Conservation (phyloP, 53 echinoderm and acorn worm genomes). For the Antedon mediterranea region DNA sequence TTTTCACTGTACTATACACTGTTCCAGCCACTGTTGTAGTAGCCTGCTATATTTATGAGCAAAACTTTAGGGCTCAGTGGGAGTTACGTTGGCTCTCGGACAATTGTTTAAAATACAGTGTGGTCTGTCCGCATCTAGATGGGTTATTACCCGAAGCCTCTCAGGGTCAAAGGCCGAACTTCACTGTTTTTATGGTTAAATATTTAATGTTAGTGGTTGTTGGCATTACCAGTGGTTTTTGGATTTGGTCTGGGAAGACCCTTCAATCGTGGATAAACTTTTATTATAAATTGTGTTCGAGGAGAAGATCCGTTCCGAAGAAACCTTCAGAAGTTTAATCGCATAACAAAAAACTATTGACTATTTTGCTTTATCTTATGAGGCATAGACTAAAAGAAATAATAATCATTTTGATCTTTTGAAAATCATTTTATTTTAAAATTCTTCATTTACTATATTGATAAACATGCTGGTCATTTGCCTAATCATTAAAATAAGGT, state of each 20-base stretch:
- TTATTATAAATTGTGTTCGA: constrained; percentile 48
- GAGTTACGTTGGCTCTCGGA: constrained; percentile 38
- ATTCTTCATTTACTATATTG: background rate
- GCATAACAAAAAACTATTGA: background rate
- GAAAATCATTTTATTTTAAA: background rate
- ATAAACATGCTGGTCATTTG: background rate
- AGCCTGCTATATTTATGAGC: constrained; percentile 90
- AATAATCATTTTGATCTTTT: background rate
- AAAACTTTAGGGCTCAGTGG: constrained; percentile 63
- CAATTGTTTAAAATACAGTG: constrained; percentile 41
- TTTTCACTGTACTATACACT: constrained; percentile 91
- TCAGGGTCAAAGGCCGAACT: constrained; percentile 46
- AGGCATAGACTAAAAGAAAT: too few relatives aligned
- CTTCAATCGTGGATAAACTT: constrained; percentile 86
- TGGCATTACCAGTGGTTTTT: constrained; percentile 96
- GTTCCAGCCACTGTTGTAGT: constrained; percentile 91
- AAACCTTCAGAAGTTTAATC: background rate
- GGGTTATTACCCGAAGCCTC: background rate
- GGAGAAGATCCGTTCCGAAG: background rate
- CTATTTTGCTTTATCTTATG: background rate
- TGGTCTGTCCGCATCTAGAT: constrained; percentile 28
- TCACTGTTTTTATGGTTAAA: constrained; percentile 97
- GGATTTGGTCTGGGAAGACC: constrained; percentile 99
- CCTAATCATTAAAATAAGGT: background rate
- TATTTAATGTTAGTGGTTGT: constrained; percentile 96